Conservation (phyloP, 2,888 invertebrate genomes). For the Mythimna ferrago region DNA sequence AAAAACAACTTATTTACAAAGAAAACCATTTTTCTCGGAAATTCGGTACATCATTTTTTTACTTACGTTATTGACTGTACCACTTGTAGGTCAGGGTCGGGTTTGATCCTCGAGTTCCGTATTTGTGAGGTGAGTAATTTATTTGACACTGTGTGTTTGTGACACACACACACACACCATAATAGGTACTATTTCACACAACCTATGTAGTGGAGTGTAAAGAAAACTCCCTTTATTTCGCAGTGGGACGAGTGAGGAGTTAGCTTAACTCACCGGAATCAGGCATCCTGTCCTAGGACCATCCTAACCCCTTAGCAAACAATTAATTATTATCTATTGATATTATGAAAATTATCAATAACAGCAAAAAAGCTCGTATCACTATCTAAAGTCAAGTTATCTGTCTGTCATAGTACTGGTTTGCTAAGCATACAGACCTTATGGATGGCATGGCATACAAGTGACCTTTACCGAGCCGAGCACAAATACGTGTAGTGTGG, state of each 20-base stretch:
- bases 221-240: background rate
- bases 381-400: too few species aligned
- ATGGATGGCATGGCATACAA: too few species aligned
- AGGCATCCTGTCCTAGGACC: too few species aligned
- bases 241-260: background rate
- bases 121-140: conserved; percentile 1
- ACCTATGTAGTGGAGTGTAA: background rate
- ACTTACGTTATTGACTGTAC: background rate
- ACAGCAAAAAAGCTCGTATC: too few species aligned
- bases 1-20: background rate
- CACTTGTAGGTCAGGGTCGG: conserved; percentile 16
- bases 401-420: too few species aligned
- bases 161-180: background rate
- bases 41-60: background rate
- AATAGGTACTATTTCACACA: background rate
- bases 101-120: conserved; percentile 9
- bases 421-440: background rate
- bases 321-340: too few species aligned
- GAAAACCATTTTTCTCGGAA: background rate
- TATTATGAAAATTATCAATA: too few species aligned
- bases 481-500: too few species aligned
- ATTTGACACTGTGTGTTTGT: background rate
- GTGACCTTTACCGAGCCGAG: too few species aligned
- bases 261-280: background rate
- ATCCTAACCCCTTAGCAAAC: too few species aligned